Evolutionary conservation across 2,797 vertebrate species (phyloP), one percentile per base, ranked within the genome.

Genomic region (Pogoniulus pusillus): DNA sequence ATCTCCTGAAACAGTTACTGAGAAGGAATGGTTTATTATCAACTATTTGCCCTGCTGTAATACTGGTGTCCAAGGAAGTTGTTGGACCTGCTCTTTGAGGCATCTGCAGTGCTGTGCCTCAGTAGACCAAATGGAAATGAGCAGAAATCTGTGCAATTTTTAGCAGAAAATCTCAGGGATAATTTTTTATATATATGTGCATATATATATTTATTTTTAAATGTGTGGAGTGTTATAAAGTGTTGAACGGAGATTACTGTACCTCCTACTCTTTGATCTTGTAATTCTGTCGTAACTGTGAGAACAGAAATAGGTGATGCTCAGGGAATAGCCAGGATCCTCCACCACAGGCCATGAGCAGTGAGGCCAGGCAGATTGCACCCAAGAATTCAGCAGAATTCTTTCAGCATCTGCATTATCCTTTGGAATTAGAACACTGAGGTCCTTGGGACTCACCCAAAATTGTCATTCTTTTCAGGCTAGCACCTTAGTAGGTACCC

Each of bases 401-500:
- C 74, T 68, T 68, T 81, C 15, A 2, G 27, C 75, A 89, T 54
- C 65, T 77, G 55, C n/a, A 16, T 90, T 75, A 63, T 55, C 53
- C 34, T 78, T 84, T 47, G 7, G 4, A 59, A 43, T 35, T 24
- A 29, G 41, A 39, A n/a, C 57, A 8, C 10, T 82, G 51, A 0
- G 2, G 63, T 84, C 66, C n/a, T 78, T 60, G 95, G 91, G 94
- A 95, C n/a, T 96, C 92, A 92, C 86, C 93, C 90, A 32, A 95
- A 96, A 96, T 90, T 90, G 83, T 93, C 89, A 53, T 89, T 87
- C 84, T 89, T 96, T 97, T 93, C 82, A 82, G 76, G 82, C 47
- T 71, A 95, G 95, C 91, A 89, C 93, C 89, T 95, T 94, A 94
- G 94, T 96, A 93, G 96, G 94, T 96, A 94, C 91, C 92, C 93